Evolutionary conservation across 2,113 vertebrate genomes (phyloP).

Genomic region (Pterocles gutturalis): DNA sequence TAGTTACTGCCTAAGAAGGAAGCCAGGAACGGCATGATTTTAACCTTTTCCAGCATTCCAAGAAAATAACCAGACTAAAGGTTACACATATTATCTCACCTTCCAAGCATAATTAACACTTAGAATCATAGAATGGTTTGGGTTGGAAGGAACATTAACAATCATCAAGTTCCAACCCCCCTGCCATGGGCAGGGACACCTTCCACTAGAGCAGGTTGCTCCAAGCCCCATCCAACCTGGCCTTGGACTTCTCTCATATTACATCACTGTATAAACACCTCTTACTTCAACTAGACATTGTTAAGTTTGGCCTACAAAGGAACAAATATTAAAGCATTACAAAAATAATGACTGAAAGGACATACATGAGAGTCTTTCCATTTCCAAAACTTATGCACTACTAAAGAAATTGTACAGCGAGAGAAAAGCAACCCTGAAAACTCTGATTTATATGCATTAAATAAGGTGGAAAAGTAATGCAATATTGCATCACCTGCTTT

Average conservation of each 20-base stretch:
- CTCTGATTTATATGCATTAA: neutral
- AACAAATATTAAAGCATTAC: neutral
- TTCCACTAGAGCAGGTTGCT: no score
- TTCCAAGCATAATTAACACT: conserved; percentile 38
- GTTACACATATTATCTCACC: neutral
- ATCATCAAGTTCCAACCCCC: no score
- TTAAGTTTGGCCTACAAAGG: neutral
- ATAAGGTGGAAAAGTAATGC: neutral
- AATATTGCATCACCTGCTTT: neutral
- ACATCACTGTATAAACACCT: conserved; percentile 22
- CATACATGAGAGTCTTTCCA: neutral
- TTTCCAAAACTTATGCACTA: neutral
- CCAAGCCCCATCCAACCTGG: no score
- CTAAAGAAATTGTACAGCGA: neutral
- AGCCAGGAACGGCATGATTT: neutral
- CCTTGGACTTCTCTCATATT: conserved; percentile 3
- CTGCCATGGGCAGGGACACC: no score
- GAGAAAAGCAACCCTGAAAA: neutral
- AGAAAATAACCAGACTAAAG: conserved; percentile 37
- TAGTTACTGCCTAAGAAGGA: neutral
- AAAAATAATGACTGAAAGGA: neutral
- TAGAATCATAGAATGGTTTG: no score
- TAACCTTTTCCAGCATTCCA: conserved; percentile 29
- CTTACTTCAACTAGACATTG: neutral
- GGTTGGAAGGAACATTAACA: no score